phyloP scores from a whole-genome alignment of 2,113 vertebrate genomes.

The Salvator merianae region DNA sequence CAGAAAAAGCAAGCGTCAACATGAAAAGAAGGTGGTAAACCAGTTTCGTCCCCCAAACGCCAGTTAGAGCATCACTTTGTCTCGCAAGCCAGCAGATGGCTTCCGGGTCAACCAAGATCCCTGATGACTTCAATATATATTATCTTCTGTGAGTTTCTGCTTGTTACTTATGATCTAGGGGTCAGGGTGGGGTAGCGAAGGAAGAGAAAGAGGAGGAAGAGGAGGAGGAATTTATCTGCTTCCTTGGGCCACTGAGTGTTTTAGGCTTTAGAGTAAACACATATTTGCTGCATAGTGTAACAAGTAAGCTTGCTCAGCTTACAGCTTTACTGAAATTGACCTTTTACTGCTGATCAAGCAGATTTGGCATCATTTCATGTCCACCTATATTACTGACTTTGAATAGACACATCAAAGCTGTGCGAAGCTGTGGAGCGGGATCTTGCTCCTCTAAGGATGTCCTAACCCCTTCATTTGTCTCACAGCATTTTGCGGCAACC shows the following conservation, averaged over 20 bases:
- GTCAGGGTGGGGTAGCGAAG: neutral
- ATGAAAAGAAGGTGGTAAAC: slow-evolving; percentile 37
- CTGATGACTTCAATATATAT: slow-evolving; percentile 16
- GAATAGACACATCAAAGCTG: too few relatives aligned
- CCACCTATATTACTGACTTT: too few relatives aligned
- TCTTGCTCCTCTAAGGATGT: too few relatives aligned
- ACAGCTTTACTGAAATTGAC: too few relatives aligned
- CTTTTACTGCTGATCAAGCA: too few relatives aligned
- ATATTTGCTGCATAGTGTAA: neutral
- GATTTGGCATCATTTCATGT: too few relatives aligned
- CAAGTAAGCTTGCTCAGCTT: too few relatives aligned
- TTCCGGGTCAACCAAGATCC: slow-evolving; percentile 12
- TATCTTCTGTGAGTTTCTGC: slow-evolving; percentile 58
- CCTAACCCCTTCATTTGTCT: too few relatives aligned
- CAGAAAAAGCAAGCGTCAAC: slow-evolving; percentile 6
- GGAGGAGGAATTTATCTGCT: neutral
- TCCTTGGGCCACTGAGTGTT: neutral
- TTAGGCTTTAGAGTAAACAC: neutral
- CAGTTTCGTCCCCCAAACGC: neutral
- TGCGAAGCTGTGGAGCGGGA: too few relatives aligned
- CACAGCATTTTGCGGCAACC: too few relatives aligned
- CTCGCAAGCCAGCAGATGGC: slow-evolving; percentile 21
- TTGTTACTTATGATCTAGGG: neutral
- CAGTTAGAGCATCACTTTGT: slow-evolving; percentile 2
- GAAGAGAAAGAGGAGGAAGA: too few relatives aligned